phyloP scores from a whole-genome alignment of 1,140 invertebrate genomes.

The Zaprionus capensis region DNA sequence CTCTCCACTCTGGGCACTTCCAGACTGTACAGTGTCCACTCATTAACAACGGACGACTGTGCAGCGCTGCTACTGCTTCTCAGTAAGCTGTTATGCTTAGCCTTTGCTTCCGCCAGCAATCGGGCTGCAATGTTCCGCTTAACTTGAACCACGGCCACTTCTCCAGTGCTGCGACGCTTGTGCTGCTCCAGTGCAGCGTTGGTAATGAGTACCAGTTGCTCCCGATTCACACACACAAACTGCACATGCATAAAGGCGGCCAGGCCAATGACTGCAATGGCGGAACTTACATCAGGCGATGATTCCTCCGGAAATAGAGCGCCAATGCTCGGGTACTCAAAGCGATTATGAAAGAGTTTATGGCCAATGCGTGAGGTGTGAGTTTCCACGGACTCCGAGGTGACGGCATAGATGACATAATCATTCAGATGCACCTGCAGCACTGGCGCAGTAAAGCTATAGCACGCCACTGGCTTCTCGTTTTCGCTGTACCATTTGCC shows the following conservation, averaged over 20 bases:
- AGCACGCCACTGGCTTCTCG: constrained; percentile 84
- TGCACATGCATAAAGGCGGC: constrained; percentile 90
- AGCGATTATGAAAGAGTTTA: constrained; percentile 84
- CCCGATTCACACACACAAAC: constrained; percentile 87
- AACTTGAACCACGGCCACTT: constrained; percentile 51
- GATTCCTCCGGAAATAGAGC: constrained; percentile 84
- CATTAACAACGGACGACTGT: constrained; percentile 71
- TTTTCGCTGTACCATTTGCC: constrained; percentile 84
- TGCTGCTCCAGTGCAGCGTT: constrained; percentile 62
- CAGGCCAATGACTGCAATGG: constrained; percentile 90
- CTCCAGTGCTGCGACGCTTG: constrained; percentile 76
- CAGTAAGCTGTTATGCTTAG: constrained; percentile 75
- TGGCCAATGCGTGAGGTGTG: constrained; percentile 89
- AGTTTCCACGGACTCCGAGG: constrained; percentile 91
- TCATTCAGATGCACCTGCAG: constrained; percentile 88
- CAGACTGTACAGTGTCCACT: constrained; percentile 89
- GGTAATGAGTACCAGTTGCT: constrained; percentile 87
- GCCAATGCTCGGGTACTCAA: constrained; percentile 77
- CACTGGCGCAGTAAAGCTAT: constrained; percentile 90
- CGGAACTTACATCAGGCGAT: constrained; percentile 87
- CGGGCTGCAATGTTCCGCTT: constrained; percentile 76
- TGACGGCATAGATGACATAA: constrained; percentile 90
- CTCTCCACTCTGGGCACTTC: constrained; percentile 87
- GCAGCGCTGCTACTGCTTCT: constrained; percentile 64
- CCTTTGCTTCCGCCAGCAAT: constrained; percentile 74